Percentiles rank a stretch among this genome's conserved stretches.
phyloP scores from a whole-genome alignment of 2,797 vertebrate species.

The Ciconia nigra region DNA sequence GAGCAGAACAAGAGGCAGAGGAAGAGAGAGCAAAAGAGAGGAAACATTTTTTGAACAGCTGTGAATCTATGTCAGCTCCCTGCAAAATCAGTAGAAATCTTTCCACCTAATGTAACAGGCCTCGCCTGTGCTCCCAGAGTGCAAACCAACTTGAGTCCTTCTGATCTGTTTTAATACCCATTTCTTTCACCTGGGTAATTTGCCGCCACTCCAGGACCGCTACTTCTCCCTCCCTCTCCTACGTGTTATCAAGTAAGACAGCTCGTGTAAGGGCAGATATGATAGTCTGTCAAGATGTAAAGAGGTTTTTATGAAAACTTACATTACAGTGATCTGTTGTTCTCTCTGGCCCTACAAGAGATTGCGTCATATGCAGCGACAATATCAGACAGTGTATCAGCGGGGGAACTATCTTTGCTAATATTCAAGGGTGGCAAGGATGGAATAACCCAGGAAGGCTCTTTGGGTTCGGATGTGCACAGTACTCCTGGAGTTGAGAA shows the following conservation, averaged over 20 bases:
- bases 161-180: not conserved
- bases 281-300: not conserved
- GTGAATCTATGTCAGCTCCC: not conserved
- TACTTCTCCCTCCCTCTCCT: not conserved
- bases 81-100: not conserved
- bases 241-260: not conserved
- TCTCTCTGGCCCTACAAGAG: not conserved
- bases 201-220: not conserved
- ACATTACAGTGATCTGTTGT: not conserved
- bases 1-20: not conserved
- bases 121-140: not conserved
- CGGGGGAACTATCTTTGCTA: not conserved
- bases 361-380: not conserved
- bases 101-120: not conserved
- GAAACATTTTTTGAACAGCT: not conserved
- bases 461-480: not conserved
- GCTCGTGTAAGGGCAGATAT: not conserved
- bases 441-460: not conserved
- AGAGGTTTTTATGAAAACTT: not conserved
- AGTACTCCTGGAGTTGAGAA: not conserved
- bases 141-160: not conserved
- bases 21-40: not conserved
- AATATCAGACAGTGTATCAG: accelerated
- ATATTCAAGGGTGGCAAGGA: not conserved
- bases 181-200: not conserved